A percentile compares a stretch with the other conserved stretches of the same genome.
Evolutionary conservation across 35 echinoderm and acorn worm species (phyloP).

Genomic region (Ptychodera flava): DNA sequence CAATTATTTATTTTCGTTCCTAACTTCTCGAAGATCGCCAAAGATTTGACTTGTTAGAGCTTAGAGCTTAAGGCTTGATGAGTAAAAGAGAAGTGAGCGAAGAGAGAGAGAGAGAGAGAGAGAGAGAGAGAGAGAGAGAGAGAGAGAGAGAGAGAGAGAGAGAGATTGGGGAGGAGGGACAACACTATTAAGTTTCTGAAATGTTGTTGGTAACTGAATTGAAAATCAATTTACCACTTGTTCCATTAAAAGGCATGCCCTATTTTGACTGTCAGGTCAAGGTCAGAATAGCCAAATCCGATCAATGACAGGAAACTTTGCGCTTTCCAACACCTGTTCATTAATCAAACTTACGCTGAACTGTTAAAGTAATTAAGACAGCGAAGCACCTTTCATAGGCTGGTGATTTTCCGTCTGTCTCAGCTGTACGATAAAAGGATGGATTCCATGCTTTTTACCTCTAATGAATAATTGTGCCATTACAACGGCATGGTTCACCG

Average conservation of each 20-base stretch:
- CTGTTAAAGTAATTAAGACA: too few relatives aligned
- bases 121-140: too few relatives aligned
- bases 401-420: constrained; percentile 68
- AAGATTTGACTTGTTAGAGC: too few relatives aligned
- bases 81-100: too few relatives aligned
- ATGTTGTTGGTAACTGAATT: not conserved
- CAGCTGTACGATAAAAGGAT: constrained; percentile 94
- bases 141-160: too few relatives aligned
- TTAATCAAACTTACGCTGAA: too few relatives aligned
- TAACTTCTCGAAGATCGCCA: not conserved
- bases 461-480: constrained; percentile 74
- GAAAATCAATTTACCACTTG: not conserved
- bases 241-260: not conserved
- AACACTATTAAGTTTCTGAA: too few relatives aligned
- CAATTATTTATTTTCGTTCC: not conserved
- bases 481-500: constrained; percentile 72
- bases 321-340: too few relatives aligned
- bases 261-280: not conserved
- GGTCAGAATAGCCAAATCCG: not conserved
- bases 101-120: too few relatives aligned
- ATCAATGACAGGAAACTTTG: not conserved
- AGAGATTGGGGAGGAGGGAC: too few relatives aligned
- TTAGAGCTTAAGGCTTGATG: too few relatives aligned
- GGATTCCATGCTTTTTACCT: constrained; percentile 59
- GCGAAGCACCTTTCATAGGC: constrained; percentile 61